A percentile compares a stretch with the other conserved stretches of the same genome.
These are phyloP conservation scores for Phoenoteleia sp. DNA, from an alignment of 2,888 invertebrate species.

Conservation along the genomic window DNA sequence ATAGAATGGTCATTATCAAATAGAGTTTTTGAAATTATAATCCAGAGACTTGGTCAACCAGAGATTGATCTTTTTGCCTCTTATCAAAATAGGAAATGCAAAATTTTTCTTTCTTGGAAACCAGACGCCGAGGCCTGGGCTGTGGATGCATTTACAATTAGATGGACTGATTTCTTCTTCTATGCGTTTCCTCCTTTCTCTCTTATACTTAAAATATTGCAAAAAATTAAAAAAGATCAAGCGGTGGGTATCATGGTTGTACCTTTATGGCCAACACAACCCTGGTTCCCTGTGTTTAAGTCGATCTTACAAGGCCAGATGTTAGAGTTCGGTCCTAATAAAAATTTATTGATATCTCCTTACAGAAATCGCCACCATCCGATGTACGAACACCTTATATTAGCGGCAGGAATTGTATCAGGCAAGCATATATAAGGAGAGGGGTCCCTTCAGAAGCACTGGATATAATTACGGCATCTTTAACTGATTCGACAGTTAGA, in stretches of 20 bases:
- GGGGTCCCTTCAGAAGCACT: slow-evolving; percentile 18
- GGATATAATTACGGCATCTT: slow-evolving; percentile 18
- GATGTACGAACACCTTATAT: slow-evolving; percentile 27
- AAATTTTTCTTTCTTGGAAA: slow-evolving; percentile 68
- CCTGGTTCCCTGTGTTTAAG: slow-evolving; percentile 44
- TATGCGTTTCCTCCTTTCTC: slow-evolving; percentile 73
- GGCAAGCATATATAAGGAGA: slow-evolving; percentile 44
- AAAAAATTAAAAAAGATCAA: slow-evolving; percentile 47
- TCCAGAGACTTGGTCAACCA: slow-evolving; percentile 46
- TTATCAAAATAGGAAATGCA: slow-evolving; percentile 71
- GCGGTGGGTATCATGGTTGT: slow-evolving; percentile 58
- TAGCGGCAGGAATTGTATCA: slow-evolving; percentile 63
- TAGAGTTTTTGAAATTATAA: slow-evolving; percentile 56
- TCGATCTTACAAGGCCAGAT: not conserved
- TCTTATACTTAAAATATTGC: slow-evolving; percentile 31
- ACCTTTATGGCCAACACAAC: slow-evolving; percentile 50
- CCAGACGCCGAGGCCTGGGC: slow-evolving; percentile 63
- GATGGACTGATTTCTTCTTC: slow-evolving; percentile 64
- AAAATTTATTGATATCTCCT: slow-evolving; percentile 64
- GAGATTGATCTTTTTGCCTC: slow-evolving; percentile 74
- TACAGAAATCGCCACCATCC: slow-evolving; percentile 31
- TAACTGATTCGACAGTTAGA: slow-evolving; percentile 30
- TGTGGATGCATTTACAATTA: slow-evolving; percentile 73
- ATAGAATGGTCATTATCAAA: slow-evolving; percentile 69
- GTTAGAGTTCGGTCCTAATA: slow-evolving; percentile 28